Conservation (phyloP, 92 coral and sea anemone species). For the Isaurus tuberculatus region DNA sequence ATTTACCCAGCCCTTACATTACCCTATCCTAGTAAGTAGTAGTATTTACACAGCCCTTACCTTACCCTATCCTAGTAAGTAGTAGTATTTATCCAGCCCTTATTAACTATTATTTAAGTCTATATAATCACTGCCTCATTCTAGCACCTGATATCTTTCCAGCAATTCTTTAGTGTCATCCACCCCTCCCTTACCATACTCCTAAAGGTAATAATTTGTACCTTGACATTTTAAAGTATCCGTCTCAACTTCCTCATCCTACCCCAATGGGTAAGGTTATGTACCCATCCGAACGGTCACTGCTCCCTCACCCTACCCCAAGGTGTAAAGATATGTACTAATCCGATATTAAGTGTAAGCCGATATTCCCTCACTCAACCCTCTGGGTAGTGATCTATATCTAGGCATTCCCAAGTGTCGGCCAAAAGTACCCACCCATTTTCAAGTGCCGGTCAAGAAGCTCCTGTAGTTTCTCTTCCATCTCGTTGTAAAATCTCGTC, state of each 20-base stretch:
- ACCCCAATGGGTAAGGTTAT: too few species aligned
- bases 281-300: slow-evolving; percentile 59
- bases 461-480: slow-evolving; percentile 94
- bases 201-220: too few species aligned
- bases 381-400: background rate
- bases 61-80: background rate
- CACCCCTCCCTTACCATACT: too few species aligned
- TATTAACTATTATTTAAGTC: too few species aligned
- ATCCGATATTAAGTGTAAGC: background rate
- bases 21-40: too few species aligned
- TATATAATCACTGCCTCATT: too few species aligned
- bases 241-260: too few species aligned
- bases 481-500: slow-evolving; percentile 90
- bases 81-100: background rate
- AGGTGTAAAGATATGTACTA: background rate
- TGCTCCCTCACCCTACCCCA: background rate
- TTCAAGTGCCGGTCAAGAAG: slow-evolving; percentile 87
- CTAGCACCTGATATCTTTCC: too few species aligned
- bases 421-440: slow-evolving; percentile 68
- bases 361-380: background rate
- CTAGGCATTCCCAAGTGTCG: background rate
- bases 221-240: background rate
- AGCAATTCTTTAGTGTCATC: too few species aligned
- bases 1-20: background rate
- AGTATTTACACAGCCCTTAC: too few species aligned